Evolutionary conservation across 2,113 vertebrate genomes (phyloP).

Genomic region (Nymphicus hollandicus): DNA sequence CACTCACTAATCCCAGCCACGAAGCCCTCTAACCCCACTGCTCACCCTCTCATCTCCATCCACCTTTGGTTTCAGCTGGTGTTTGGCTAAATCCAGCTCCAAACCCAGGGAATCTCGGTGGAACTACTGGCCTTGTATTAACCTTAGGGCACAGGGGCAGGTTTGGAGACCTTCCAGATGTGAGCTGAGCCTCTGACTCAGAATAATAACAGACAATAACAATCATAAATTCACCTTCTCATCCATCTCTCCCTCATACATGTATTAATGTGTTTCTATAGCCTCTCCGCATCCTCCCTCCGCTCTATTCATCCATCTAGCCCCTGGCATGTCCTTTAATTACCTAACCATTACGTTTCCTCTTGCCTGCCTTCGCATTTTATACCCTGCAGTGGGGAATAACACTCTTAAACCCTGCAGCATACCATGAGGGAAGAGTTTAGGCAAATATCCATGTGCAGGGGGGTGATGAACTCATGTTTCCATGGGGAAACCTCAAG

Average conservation of each 20-base stretch:
- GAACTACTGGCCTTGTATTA: neutral
- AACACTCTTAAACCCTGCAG: neutral
- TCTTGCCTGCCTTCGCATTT: constrained; percentile 1
- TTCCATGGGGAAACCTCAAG: neutral
- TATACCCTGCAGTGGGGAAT: neutral
- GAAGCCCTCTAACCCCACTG: neutral
- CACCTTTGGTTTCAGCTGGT: neutral
- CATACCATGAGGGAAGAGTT: neutral
- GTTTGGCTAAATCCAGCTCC: neutral
- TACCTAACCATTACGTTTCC: constrained; percentile 45
- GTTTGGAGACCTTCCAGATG: constrained; percentile 2
- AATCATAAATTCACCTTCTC: neutral
- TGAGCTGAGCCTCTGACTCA: neutral
- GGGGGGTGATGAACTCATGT: accelerated
- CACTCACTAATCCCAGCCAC: neutral
- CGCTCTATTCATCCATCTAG: neutral
- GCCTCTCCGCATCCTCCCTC: neutral
- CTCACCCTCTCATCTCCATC: neutral
- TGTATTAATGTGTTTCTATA: constrained; percentile 29
- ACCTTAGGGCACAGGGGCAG: neutral
- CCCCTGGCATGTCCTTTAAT: constrained; percentile 45
- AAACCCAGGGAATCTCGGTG: neutral
- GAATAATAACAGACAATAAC: neutral
- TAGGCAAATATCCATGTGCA: neutral
- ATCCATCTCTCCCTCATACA: neutral